Evolutionary conservation across 2,888 invertebrate species (phyloP).

Genomic region (Lochmaea capreae): DNA sequence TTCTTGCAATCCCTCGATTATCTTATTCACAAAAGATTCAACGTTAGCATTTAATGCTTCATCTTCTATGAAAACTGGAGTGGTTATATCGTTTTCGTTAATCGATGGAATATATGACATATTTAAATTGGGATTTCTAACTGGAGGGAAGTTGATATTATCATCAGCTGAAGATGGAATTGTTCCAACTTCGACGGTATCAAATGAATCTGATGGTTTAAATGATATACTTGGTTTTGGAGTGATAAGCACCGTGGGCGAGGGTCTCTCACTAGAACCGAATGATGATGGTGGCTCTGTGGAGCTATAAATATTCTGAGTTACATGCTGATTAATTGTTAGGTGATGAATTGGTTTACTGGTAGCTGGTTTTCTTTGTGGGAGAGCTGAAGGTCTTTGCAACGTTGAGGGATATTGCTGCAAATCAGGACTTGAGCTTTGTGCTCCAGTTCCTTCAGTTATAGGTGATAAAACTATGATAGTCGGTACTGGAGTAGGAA

Average conservation of each 20-base stretch:
- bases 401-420: constrained; percentile 56
- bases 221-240: constrained; percentile 71
- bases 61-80: constrained; percentile 82
- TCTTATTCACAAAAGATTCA: constrained; percentile 84
- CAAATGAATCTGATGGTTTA: constrained; percentile 52
- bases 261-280: background rate
- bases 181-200: constrained; percentile 49
- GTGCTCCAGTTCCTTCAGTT: constrained; percentile 56
- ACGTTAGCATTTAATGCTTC: constrained; percentile 82
- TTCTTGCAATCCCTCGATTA: constrained; percentile 84
- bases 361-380: constrained; percentile 62
- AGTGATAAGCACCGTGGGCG: constrained; percentile 75
- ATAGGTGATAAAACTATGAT: constrained; percentile 71
- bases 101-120: constrained; percentile 71
- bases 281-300: constrained; percentile 66
- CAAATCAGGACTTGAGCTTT: constrained; percentile 46
- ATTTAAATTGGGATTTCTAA: constrained; percentile 85
- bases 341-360: constrained; percentile 62
- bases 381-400: constrained; percentile 52
- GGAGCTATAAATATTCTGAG: constrained; percentile 69
- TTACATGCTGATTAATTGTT: constrained; percentile 73
- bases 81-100: constrained; percentile 76
- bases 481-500: constrained; percentile 69
- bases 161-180: constrained; percentile 72
- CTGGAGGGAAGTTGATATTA: constrained; percentile 87